These are phyloP conservation scores for Coecobrya sp. DNA, from an alignment of 2,888 invertebrate species.

Conservation along the genomic window DNA sequence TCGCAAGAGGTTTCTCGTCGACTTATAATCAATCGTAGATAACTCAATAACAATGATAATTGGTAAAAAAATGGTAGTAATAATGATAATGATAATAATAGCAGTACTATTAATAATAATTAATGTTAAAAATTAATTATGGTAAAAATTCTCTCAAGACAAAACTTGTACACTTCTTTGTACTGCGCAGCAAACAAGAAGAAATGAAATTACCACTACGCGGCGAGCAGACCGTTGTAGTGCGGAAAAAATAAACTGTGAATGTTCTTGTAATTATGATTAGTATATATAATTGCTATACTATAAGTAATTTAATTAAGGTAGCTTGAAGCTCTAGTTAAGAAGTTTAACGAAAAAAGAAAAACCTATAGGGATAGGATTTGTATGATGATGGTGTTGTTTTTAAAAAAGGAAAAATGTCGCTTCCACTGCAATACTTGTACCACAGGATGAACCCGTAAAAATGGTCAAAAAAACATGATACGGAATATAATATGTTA, in stretches of 20 bases:
- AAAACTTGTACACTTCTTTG: not conserved
- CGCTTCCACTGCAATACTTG: slow-evolving; percentile 65
- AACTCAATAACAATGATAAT: too few species aligned
- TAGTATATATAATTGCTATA: slow-evolving; percentile 9
- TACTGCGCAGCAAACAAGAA: slow-evolving; percentile 1
- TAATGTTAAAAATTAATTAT: not conserved
- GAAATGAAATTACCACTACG: not conserved
- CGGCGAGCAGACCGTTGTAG: not conserved
- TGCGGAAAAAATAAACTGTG: slow-evolving; percentile 8
- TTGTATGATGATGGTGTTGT: not conserved
- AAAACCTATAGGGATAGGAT: too few species aligned
- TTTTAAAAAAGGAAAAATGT: slow-evolving; percentile 18
- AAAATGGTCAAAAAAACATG: not conserved
- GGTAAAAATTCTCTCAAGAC: not conserved
- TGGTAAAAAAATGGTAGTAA: too few species aligned
- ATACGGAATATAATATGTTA: not conserved
- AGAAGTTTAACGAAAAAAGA: too few species aligned
- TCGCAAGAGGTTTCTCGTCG: not conserved
- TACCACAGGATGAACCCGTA: not conserved
- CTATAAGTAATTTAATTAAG: not conserved
- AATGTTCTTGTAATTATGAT: slow-evolving; percentile 13
- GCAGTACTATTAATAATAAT: not conserved
- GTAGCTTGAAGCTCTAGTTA: too few species aligned
- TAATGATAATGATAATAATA: not conserved
- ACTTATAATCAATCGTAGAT: too few species aligned